Percentiles rank a stretch among this genome's conserved stretches.
phyloP scores from a whole-genome alignment of 1,140 invertebrate species.

The Drosophila albomicans region DNA sequence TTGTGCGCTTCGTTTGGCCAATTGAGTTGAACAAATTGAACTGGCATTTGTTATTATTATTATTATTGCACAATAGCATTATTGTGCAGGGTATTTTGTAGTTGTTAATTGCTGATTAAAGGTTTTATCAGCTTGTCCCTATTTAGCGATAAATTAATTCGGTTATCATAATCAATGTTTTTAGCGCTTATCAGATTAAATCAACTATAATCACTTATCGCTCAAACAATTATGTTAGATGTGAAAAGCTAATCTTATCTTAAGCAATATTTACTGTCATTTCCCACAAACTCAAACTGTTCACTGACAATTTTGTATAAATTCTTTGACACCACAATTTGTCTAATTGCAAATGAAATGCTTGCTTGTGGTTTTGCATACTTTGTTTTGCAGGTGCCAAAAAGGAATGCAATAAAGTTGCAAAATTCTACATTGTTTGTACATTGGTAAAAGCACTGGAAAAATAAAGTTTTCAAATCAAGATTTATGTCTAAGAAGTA shows the following conservation, averaged over 20 bases:
- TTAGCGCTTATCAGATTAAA: constrained; percentile 20
- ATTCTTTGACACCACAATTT: background rate
- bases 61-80: background rate
- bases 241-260: constrained; percentile 34
- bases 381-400: too few relatives aligned
- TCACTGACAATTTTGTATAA: background rate
- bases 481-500: too few relatives aligned
- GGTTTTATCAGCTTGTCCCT: background rate
- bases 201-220: constrained; percentile 34
- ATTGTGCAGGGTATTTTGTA: background rate
- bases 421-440: too few relatives aligned
- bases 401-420: too few relatives aligned
- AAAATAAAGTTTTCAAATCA: too few relatives aligned
- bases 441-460: too few relatives aligned
- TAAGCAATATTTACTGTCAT: constrained; percentile 1
- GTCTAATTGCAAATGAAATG: background rate
- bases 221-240: constrained; percentile 12
- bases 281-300: background rate
- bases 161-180: constrained; percentile 29
- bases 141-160: constrained; percentile 26
- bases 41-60: background rate
- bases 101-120: background rate
- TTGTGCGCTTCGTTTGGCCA: background rate
- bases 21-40: background rate
- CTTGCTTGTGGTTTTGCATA: background rate